phyloP scores from a whole-genome alignment of 2,888 invertebrate genomes.

The Dicranocentrus wangi region DNA sequence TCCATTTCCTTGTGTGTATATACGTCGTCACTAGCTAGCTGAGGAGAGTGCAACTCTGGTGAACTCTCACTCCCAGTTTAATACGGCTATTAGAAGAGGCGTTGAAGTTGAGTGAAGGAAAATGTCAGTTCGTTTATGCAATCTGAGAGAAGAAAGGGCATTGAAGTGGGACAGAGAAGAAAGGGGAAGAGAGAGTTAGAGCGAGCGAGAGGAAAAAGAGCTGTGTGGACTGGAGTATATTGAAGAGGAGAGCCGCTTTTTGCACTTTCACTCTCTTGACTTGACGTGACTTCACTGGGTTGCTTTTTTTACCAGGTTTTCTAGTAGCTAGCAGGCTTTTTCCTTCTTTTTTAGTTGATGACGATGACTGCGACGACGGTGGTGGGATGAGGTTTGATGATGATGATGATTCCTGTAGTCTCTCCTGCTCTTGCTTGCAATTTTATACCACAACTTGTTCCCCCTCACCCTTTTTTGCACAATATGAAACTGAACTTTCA shows the following conservation, averaged over 20 bases:
- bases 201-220: background rate
- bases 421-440: conserved; percentile 22
- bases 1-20: no score
- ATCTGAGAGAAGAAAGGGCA: conserved; percentile 41
- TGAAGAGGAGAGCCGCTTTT: conserved; percentile 52
- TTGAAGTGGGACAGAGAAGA: conserved; percentile 48
- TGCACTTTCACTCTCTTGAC: conserved; percentile 57
- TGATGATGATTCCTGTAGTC: conserved; percentile 36
- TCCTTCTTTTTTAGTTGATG: conserved; percentile 26
- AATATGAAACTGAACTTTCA: no score
- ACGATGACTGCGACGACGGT: conserved; percentile 13
- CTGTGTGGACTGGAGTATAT: conserved; percentile 14
- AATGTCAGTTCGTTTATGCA: conserved; percentile 53
- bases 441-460: conserved; percentile 27
- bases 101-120: conserved; percentile 56
- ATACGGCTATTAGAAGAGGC: conserved; percentile 58
- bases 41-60: conserved; percentile 5
- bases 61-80: conserved; percentile 44
- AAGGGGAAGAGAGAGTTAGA: conserved; percentile 17
- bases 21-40: no score
- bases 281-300: conserved; percentile 52
- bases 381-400: conserved; percentile 7
- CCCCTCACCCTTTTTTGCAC: background rate
- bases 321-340: conserved; percentile 44
- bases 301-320: conserved; percentile 47